A percentile compares a stretch with the other conserved stretches of the same genome.
phyloP scores from a whole-genome alignment of 23 tunicate species.

The Ciona savignyi region DNA sequence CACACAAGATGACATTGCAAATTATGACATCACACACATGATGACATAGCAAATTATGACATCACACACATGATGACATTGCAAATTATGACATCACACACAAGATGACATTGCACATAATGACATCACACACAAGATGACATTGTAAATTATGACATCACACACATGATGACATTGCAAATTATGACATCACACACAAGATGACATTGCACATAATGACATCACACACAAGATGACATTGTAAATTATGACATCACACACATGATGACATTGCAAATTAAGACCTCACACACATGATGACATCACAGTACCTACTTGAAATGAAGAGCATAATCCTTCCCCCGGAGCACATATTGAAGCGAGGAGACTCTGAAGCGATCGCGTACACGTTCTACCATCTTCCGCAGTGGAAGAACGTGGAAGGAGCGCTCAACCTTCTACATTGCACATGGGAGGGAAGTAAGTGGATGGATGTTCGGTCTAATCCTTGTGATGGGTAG shows the following conservation, averaged over 20 bases:
- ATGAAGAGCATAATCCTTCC: conserved; percentile 75
- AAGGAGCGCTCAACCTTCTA: conserved; percentile 80
- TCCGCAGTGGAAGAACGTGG: conserved; percentile 80
- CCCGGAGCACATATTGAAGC: conserved; percentile 89
- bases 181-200: neutral
- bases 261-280: too few relatives aligned
- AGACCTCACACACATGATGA: neutral
- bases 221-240: neutral
- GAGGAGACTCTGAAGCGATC: conserved; percentile 94
- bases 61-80: too few relatives aligned
- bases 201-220: neutral
- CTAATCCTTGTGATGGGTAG: too few relatives aligned
- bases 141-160: too few relatives aligned
- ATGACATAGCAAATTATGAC: too few relatives aligned
- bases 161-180: neutral
- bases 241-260: too few relatives aligned
- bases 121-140: too few relatives aligned
- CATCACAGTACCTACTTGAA: conserved; percentile 64
- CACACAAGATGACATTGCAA: too few relatives aligned
- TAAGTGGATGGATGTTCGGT: conserved; percentile 24
- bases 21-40: too few relatives aligned
- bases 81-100: too few relatives aligned
- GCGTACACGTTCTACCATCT: conserved; percentile 90
- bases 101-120: too few relatives aligned
- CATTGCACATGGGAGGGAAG: conserved; percentile 99